These are phyloP conservation scores for Drosophila kurseongensis DNA, from an alignment of 1,140 invertebrate genomes.

Conservation along the genomic window DNA sequence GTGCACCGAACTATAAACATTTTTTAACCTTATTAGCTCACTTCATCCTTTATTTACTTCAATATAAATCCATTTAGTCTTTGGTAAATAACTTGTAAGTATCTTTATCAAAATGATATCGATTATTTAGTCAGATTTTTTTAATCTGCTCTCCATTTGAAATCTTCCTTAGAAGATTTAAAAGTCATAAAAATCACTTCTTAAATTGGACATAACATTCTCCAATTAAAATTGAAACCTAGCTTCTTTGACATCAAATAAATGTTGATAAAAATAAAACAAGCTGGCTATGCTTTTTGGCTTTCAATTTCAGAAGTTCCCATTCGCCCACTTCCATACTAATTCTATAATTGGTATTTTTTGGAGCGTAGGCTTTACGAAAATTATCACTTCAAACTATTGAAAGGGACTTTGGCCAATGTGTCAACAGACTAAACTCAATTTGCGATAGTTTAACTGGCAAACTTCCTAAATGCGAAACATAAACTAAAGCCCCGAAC, in stretches of 20 bases:
- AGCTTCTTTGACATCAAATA: neutral
- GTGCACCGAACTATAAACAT: too few species aligned
- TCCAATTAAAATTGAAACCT: neutral
- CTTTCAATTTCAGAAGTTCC: slow-evolving; percentile 19
- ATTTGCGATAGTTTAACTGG: slow-evolving; percentile 35
- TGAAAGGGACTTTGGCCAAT: slow-evolving; percentile 10
- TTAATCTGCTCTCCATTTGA: too few species aligned
- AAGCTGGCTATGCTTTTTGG: neutral
- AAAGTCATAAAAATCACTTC: too few species aligned
- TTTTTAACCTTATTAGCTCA: too few species aligned
- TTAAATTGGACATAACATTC: neutral
- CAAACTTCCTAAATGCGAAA: slow-evolving; percentile 29
- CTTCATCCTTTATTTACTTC: too few species aligned
- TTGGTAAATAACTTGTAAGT: too few species aligned
- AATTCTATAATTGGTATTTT: slow-evolving; percentile 13
- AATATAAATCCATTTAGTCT: too few species aligned
- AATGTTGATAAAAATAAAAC: neutral
- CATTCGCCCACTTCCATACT: neutral
- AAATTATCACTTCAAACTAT: slow-evolving; percentile 47
- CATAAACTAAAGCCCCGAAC: slow-evolving; percentile 17
- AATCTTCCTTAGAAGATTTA: too few species aligned
- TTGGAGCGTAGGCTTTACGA: slow-evolving; percentile 6
- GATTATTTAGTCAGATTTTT: too few species aligned
- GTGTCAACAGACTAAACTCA: slow-evolving; percentile 29
- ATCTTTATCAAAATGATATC: too few species aligned